These are phyloP conservation scores for Tor tambroides DNA, from an alignment of 2,113 vertebrate genomes.

Conservation along the genomic window DNA sequence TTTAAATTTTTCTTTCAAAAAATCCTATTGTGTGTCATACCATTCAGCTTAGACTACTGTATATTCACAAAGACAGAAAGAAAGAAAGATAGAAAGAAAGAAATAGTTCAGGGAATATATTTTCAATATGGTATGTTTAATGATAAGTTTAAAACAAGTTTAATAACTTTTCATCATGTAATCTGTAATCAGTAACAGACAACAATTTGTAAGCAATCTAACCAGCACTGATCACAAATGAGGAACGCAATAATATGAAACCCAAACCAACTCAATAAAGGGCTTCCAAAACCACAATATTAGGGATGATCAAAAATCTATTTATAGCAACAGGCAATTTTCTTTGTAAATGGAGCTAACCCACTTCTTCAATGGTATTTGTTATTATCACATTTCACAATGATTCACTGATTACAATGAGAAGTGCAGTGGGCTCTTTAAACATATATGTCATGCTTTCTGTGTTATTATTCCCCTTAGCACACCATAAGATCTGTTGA, in stretches of 20 bases:
- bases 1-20: too few relatives aligned
- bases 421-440: neutral
- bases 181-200: too few relatives aligned
- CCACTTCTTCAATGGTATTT: neutral
- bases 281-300: neutral
- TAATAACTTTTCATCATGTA: too few relatives aligned
- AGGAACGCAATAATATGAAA: neutral
- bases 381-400: neutral
- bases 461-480: slow-evolving; percentile 6
- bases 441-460: neutral
- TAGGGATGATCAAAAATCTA: slow-evolving; percentile 4
- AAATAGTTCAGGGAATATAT: too few relatives aligned
- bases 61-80: too few relatives aligned
- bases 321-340: neutral
- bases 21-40: too few relatives aligned
- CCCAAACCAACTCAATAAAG: neutral
- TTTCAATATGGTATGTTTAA: too few relatives aligned
- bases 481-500: neutral
- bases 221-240: too few relatives aligned
- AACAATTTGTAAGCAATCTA: too few relatives aligned
- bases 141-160: too few relatives aligned
- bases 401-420: neutral
- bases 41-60: too few relatives aligned
- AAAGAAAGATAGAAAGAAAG: too few relatives aligned
- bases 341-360: slow-evolving; percentile 13